Evolutionary conservation across 2,797 vertebrate genomes (phyloP).

Genomic region (Ptychobarbus kaznakovi): DNA sequence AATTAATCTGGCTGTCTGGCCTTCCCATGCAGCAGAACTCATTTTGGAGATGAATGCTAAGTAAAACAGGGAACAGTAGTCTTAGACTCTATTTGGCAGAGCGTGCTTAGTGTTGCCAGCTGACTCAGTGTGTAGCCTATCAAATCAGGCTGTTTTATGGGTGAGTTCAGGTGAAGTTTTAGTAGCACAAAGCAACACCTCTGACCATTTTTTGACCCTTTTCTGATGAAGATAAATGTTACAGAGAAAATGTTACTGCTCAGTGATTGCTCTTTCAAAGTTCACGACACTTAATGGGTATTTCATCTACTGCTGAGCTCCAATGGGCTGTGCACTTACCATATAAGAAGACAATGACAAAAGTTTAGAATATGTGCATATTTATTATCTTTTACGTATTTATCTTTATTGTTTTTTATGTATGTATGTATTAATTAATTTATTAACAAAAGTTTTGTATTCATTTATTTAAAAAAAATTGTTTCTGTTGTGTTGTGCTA

Average conservation of each 20-base stretch:
- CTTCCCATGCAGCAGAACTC: neutral
- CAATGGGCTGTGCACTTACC: neutral
- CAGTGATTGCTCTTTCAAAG: neutral
- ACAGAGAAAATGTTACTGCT: neutral
- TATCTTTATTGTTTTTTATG: no score
- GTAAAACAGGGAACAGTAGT: constrained; percentile 7
- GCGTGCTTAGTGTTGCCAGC: neutral
- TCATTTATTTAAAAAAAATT: no score
- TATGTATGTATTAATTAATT: no score
- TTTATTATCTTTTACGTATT: no score
- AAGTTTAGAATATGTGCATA: no score
- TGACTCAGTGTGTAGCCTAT: neutral
- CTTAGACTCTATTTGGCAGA: neutral
- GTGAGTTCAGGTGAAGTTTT: neutral
- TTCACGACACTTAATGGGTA: neutral
- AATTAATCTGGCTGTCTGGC: neutral
- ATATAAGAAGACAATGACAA: neutral
- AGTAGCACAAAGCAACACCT: neutral
- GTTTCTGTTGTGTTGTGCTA: no score
- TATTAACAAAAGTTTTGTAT: no score
- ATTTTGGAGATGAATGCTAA: constrained; percentile 49
- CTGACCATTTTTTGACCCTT: constrained; percentile 18
- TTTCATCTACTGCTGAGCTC: neutral
- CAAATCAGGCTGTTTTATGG: constrained; percentile 4
- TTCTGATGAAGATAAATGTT: neutral